Evolutionary conservation across 2,888 invertebrate genomes (phyloP), one percentile per base, ranked within the genome.

Genomic region (Tenthredo distinguenda): DNA sequence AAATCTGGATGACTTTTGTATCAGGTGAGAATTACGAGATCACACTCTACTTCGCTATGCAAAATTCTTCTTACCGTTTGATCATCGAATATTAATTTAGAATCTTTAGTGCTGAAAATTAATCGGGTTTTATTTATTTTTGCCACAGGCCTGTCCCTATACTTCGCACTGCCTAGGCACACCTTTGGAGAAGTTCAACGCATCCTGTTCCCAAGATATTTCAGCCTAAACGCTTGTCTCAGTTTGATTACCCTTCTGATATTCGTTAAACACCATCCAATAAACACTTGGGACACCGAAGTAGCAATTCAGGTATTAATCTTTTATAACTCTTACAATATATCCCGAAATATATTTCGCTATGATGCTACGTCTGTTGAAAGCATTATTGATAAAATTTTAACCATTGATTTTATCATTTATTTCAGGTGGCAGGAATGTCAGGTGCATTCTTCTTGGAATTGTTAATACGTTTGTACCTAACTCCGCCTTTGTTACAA

Each of bases 1-100:
- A 98, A 94, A 95, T 98, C 88, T 98, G 98, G 98, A 98, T 98
- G 97, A 98, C 98, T 15, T 97, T 98, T 91, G 95, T 98, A 55
- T 98, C 98, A 91, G 97, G 97, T 97, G 93, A 94, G 31, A 50
- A 77, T 50, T 9, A 10, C 26, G 34, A 26, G 12, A 40, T 74
- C 40, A 6, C 43, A 74, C 10, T 43, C 2, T 21, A 21, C 37
- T n/a, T 9, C 3, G 18, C 5, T 18, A 34, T 31, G 15, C 34
- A 68, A 4, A 68, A 34, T 31, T 31, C 12, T 72, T 12, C 21
- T 12, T 15, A 71, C 15, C 34, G 18, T 43, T 12, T 10, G 26
- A 74, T 40, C n/a, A 12, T 74, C 7, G 34, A 21, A 50, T 37
- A 76, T 40, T 21, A 37, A 79, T 84, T 58, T 72, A 40, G 34